phyloP scores from a whole-genome alignment of 2,888 invertebrate genomes.

The Diadromus collaris region DNA sequence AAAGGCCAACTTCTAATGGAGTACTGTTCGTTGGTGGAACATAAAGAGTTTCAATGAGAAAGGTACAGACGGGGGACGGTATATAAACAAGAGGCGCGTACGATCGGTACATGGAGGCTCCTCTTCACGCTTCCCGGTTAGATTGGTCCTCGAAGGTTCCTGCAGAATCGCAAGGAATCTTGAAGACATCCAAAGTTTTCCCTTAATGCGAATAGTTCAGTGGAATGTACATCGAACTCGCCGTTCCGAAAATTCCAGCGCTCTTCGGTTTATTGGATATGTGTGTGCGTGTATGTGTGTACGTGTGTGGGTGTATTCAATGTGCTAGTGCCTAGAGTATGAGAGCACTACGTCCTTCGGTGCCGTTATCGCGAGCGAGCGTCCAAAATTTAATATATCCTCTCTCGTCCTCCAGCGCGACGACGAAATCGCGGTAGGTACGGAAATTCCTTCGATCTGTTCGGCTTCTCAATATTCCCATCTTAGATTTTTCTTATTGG shows the following conservation, averaged over 20 bases:
- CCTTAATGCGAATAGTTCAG: slow-evolving; percentile 64
- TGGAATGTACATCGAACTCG: slow-evolving; percentile 56
- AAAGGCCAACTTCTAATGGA: slow-evolving; percentile 10
- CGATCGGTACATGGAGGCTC: background rate
- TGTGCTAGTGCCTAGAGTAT: slow-evolving; percentile 14
- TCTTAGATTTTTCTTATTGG: slow-evolving; percentile 18
- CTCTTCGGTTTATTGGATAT: slow-evolving; percentile 10
- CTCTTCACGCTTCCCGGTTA: slow-evolving; percentile 15
- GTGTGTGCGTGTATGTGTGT: slow-evolving; percentile 1
- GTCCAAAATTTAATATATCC: slow-evolving; percentile 54
- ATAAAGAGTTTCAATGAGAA: slow-evolving; percentile 25
- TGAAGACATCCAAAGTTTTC: slow-evolving; percentile 57
- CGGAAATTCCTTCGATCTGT: slow-evolving; percentile 24
- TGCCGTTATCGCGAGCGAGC: slow-evolving; percentile 26
- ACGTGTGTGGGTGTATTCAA: background rate
- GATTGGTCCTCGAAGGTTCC: slow-evolving; percentile 43
- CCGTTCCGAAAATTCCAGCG: slow-evolving; percentile 56
- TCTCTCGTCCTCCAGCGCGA: background rate
- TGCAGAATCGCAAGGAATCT: slow-evolving; percentile 55
- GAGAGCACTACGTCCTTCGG: slow-evolving; percentile 12
- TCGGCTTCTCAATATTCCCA: slow-evolving; percentile 15
- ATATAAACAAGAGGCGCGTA: background rate
- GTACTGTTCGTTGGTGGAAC: slow-evolving; percentile 15
- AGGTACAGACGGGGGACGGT: background rate
- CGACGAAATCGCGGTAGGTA: slow-evolving; percentile 24